phyloP scores from a whole-genome alignment of 2,113 vertebrate genomes.

The Dasyornis broadbenti region DNA sequence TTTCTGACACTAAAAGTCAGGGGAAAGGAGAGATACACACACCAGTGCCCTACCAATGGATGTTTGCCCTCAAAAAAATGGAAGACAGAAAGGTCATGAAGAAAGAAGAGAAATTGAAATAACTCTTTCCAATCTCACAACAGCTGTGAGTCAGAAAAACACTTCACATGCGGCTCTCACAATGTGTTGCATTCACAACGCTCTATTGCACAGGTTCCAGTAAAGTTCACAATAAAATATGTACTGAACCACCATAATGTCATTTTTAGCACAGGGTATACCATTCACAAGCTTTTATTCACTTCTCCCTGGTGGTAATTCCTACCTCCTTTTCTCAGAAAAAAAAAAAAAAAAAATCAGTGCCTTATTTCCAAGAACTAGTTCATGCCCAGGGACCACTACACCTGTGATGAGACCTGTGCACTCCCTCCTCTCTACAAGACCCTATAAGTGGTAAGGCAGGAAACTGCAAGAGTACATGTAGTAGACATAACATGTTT shows the following conservation, averaged over 20 bases:
- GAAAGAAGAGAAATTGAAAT: background rate
- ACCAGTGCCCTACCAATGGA: background rate
- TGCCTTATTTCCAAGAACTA: background rate
- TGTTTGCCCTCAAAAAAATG: background rate
- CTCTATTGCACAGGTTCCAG: background rate
- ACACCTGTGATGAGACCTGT: background rate
- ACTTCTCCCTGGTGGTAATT: background rate
- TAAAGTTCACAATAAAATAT: background rate
- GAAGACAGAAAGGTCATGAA: background rate
- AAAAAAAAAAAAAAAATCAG: background rate
- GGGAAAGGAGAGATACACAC: background rate
- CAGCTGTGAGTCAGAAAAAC: background rate
- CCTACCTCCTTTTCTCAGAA: background rate
- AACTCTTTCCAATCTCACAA: background rate
- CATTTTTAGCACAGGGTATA: background rate
- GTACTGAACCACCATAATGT: background rate
- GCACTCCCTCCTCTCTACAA: background rate
- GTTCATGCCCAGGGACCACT: background rate
- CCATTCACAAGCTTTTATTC: background rate
- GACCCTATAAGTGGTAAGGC: fast-evolving
- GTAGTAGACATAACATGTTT: background rate
- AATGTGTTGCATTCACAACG: background rate
- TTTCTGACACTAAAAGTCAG: background rate
- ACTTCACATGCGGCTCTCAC: background rate
- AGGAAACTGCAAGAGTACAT: background rate